Conservation (phyloP, 1,140 invertebrate genomes). For the Microplitis demolitor region DNA sequence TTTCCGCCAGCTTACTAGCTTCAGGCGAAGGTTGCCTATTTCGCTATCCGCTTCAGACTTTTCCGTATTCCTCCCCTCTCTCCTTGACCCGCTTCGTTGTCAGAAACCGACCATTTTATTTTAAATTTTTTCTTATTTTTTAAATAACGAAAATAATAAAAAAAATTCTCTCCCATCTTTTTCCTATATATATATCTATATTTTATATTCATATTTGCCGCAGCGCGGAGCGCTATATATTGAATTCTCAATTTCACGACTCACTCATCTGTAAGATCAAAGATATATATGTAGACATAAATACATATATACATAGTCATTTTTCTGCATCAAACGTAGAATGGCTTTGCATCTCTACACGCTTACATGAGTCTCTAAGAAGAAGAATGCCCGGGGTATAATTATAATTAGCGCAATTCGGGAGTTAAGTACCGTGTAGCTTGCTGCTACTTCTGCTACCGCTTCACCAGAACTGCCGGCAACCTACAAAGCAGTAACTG, state of each 20-base stretch:
- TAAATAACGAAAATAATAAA: background rate
- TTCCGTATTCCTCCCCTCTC: background rate
- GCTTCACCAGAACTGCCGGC: too few species aligned
- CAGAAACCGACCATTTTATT: background rate
- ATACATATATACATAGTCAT: background rate
- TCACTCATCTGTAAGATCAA: background rate
- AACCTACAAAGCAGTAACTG: too few species aligned
- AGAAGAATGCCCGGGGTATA: constrained; percentile 1
- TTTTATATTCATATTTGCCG: too few species aligned
- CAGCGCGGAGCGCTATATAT: background rate
- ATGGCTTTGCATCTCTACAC: too few species aligned
- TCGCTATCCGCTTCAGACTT: background rate
- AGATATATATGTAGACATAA: background rate
- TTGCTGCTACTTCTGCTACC: background rate
- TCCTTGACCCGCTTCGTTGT: constrained; percentile 1
- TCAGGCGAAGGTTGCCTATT: constrained; percentile 5
- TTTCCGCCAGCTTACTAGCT: constrained; percentile 5
- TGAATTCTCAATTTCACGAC: background rate
- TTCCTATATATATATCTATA: too few species aligned
- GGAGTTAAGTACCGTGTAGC: constrained; percentile 11
- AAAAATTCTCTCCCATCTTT: too few species aligned
- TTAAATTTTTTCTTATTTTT: background rate
- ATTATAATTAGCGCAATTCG: constrained; percentile 24
- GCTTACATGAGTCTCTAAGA: background rate
- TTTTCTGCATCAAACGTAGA: background rate